phyloP scores from a whole-genome alignment of 2,888 invertebrate genomes.

The Stenotaenia linearis region DNA sequence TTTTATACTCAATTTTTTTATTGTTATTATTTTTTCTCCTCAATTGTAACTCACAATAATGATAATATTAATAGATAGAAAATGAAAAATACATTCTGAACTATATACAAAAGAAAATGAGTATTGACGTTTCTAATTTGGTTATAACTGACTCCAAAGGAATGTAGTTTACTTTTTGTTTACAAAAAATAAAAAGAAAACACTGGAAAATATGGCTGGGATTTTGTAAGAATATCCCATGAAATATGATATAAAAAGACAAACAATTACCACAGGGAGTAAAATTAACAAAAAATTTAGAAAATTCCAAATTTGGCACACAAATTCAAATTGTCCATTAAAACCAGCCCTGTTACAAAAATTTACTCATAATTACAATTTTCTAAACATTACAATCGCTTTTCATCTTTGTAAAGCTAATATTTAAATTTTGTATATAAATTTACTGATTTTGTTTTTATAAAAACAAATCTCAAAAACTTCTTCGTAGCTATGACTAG shows the following conservation, averaged over 20 bases:
- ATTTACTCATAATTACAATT: too few relatives aligned
- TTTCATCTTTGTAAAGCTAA: not conserved
- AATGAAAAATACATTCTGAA: not conserved
- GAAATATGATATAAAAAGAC: not conserved
- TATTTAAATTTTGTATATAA: not conserved
- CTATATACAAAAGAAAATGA: not conserved
- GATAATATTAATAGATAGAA: not conserved
- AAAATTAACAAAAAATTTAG: too few relatives aligned
- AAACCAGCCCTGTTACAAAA: too few relatives aligned
- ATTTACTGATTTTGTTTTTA: not conserved
- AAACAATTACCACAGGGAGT: too few relatives aligned
- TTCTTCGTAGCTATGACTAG: too few relatives aligned
- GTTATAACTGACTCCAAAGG: slow-evolving; percentile 1
- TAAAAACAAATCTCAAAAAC: not conserved
- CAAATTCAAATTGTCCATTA: too few relatives aligned
- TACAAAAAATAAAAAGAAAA: not conserved
- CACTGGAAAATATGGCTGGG: too few relatives aligned
- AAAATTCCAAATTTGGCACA: too few relatives aligned
- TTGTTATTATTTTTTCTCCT: not conserved
- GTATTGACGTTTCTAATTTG: not conserved
- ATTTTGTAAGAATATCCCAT: not conserved
- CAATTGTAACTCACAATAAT: not conserved
- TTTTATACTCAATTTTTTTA: not conserved
- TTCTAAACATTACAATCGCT: too few relatives aligned
- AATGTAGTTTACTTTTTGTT: not conserved